Evolutionary conservation across 2,797 vertebrate genomes (phyloP).

Genomic region (Sebastes elongatus): DNA sequence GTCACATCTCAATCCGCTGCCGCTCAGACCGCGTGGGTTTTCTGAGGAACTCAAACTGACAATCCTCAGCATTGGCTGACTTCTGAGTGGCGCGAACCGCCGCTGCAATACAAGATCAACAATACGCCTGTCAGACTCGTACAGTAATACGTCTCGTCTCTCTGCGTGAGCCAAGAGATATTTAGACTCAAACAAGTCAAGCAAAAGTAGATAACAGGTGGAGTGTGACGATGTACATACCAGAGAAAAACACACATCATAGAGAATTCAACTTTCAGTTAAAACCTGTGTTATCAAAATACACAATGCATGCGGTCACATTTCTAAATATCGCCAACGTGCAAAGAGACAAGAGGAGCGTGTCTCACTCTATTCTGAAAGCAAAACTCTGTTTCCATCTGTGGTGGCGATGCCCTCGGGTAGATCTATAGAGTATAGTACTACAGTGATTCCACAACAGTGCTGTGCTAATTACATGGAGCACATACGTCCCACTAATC

Average conservation of each 20-base stretch:
- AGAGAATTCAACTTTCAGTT: neutral
- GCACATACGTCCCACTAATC: constrained; percentile 64
- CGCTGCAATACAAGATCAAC: constrained; percentile 46
- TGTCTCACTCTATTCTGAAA: constrained; percentile 11
- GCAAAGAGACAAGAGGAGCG: neutral
- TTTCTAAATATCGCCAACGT: neutral
- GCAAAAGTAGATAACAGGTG: constrained; percentile 15
- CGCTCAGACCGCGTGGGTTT: constrained; percentile 41
- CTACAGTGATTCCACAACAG: constrained; percentile 56
- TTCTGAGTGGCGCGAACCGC: constrained; percentile 57
- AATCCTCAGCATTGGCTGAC: constrained; percentile 51
- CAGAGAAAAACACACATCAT: neutral
- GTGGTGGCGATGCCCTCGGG: constrained; percentile 34
- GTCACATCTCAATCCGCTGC: constrained; percentile 72
- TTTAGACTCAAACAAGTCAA: constrained; percentile 26
- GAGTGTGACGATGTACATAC: neutral
- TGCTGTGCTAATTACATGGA: constrained; percentile 69
- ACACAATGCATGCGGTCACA: neutral
- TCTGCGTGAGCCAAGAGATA: constrained; percentile 11
- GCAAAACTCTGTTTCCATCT: constrained; percentile 37
- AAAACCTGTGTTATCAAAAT: constrained; percentile 3
- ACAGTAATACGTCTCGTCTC: constrained; percentile 22
- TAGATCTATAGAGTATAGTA: constrained; percentile 54
- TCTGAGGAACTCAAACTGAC: constrained; percentile 67
- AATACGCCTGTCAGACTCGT: constrained; percentile 40